Evolutionary conservation across 2,113 vertebrate species (phyloP).

Genomic region (Zosterops pallidus): DNA sequence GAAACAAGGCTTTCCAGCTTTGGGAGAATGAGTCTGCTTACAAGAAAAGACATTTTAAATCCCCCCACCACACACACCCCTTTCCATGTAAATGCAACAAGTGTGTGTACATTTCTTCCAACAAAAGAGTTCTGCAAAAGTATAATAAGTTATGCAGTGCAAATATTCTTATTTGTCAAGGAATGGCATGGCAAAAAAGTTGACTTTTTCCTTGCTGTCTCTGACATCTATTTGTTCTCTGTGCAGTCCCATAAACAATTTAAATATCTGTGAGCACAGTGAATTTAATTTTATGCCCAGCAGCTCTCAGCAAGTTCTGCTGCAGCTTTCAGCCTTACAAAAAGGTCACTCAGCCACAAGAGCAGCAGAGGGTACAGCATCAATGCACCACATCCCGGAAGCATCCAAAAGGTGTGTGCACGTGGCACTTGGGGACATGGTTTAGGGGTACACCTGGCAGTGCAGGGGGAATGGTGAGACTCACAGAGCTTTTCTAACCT

Average conservation of each 20-base stretch:
- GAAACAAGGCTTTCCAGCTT: background rate
- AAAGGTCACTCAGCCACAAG: background rate
- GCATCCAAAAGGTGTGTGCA: background rate
- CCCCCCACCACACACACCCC: accelerated
- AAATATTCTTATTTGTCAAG: background rate
- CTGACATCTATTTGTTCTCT: background rate
- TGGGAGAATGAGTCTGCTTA: background rate
- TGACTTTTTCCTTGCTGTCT: background rate
- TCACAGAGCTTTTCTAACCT: background rate
- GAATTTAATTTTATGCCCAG: background rate
- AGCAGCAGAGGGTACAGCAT: background rate
- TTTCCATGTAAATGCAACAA: background rate
- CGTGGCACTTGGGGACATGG: background rate
- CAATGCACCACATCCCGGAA: background rate
- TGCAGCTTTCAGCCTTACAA: background rate
- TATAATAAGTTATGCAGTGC: background rate
- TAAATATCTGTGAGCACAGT: background rate
- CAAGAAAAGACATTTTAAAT: background rate
- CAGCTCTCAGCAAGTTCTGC: background rate
- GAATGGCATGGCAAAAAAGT: background rate
- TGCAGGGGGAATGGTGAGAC: background rate
- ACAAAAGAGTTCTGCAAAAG: background rate
- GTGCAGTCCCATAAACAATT: background rate
- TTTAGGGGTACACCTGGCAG: background rate
- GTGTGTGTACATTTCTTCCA: background rate